A percentile compares a stretch with the other conserved stretches of the same genome.
These are phyloP conservation scores for Zelleria hepariella DNA, from an alignment of 2,888 invertebrate species.

Conservation along the genomic window DNA sequence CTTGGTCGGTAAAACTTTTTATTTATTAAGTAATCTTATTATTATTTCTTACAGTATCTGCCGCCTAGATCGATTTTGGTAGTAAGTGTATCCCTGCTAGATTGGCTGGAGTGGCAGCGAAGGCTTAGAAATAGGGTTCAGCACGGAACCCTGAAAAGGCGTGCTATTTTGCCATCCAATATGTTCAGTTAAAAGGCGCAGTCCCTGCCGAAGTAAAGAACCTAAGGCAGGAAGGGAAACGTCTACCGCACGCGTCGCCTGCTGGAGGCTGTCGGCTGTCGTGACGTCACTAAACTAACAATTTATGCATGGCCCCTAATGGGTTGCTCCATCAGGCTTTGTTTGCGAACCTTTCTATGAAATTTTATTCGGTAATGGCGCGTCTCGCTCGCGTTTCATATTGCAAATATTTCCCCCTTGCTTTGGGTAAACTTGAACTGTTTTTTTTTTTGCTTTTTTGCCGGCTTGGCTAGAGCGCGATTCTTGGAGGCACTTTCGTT, in stretches of 20 bases:
- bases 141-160: not conserved
- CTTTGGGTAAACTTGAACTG: not conserved
- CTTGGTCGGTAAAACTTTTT: too few relatives aligned
- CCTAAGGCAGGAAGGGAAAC: not conserved
- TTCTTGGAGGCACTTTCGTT: not conserved
- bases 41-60: too few relatives aligned
- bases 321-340: constrained; percentile 55
- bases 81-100: too few relatives aligned
- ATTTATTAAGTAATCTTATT: too few relatives aligned
- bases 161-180: not conserved
- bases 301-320: constrained; percentile 68
- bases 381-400: constrained; percentile 29
- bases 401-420: constrained; percentile 25
- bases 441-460: not conserved
- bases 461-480: not conserved
- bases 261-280: constrained; percentile 34
- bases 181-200: not conserved
- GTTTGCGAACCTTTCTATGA: constrained; percentile 69
- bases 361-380: constrained; percentile 66
- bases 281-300: constrained; percentile 54
- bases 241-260: constrained; percentile 1
- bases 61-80: too few relatives aligned
- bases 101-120: too few relatives aligned
- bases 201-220: not conserved
- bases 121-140: too few relatives aligned